Base-by-base conservation (phyloP, 2,113 vertebrate genomes). In the Lagopus muta region DNA sequence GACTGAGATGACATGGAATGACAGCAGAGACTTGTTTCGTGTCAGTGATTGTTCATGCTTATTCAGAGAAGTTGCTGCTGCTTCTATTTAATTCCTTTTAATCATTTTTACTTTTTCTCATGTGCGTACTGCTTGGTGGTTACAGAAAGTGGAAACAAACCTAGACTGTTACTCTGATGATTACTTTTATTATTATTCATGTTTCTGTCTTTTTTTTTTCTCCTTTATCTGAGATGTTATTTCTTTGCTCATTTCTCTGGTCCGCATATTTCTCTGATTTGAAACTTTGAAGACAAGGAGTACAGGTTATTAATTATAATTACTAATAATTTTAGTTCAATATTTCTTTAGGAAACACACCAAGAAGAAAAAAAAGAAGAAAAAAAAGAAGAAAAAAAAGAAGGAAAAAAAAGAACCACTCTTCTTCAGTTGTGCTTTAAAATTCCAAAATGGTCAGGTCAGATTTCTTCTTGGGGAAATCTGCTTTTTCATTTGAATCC, bases 91-190 rank as follows among this genome's bases (percentile, higher is more conserved):
- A 28, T 50, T 92, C 38, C 48, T 67, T 89, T 95, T 91, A 80
- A 25, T 32, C 36, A 20, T 90, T 93, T 95, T 95, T 82, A 47
- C 25, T 82, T 94, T 94, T 91, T 85, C 65, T 93, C 16, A 48
- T 27, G 24, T 78, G 43, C 7, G 4, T 74, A 90, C 47, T 7
- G 28, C 21, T 94, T 82, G 7, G 4, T 61, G 75, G 47, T 58
- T 76, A 66, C 22, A 94, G 65, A 90, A 95, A 83, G 21, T 54
- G 32, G 8, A 86, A 94, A 92, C 36, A 73, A 94, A 80, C 69
- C 4, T 11, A 67, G 11, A 36, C 5, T 36, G 4, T 13, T 74
- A 40, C 54, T 54, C 75, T 52, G 19, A 79, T 3, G 43, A 8
- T 66, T 74, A 62, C 58, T 76, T 45, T 54, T 54, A 17, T 17